phyloP scores from a whole-genome alignment of 2,797 vertebrate genomes.

The Cuculus canorus region DNA sequence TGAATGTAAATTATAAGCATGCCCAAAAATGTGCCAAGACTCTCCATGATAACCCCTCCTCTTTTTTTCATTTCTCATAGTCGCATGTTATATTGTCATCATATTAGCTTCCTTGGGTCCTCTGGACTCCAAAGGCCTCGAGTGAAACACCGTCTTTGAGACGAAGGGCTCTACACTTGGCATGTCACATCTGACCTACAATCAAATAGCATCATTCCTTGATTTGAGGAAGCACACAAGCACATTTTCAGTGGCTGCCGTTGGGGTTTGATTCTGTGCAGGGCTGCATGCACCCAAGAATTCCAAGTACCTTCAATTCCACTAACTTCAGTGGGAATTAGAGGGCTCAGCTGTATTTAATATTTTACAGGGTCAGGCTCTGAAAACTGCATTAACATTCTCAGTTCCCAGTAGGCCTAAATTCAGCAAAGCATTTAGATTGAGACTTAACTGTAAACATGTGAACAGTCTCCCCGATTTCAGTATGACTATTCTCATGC shows the following conservation, averaged over 20 bases:
- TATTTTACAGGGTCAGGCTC: conserved; percentile 49
- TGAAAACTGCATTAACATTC: conserved; percentile 54
- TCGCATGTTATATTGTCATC: fast-evolving
- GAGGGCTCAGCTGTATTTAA: conserved; percentile 58
- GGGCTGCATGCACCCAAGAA: background rate
- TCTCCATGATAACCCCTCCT: background rate
- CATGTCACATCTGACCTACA: fast-evolving
- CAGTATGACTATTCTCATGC: conserved; percentile 44
- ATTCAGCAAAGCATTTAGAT: conserved; percentile 56
- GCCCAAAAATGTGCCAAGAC: background rate
- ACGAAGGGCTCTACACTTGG: background rate
- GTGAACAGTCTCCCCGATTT: conserved; percentile 18
- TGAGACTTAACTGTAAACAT: conserved; percentile 65
- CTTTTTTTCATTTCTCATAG: background rate
- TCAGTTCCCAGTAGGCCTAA: conserved; percentile 41
- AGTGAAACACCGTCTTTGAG: background rate
- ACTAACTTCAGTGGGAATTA: conserved; percentile 58
- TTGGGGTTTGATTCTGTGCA: background rate
- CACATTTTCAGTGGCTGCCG: background rate
- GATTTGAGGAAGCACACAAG: background rate
- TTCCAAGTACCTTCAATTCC: conserved; percentile 43
- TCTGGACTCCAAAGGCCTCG: background rate
- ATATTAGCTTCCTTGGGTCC: background rate
- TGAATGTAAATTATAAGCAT: background rate
- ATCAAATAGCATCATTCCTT: background rate